A percentile compares a stretch with the other conserved stretches of the same genome.
phyloP scores from a whole-genome alignment of 2,888 invertebrate species.

The Apodemia duryi region DNA sequence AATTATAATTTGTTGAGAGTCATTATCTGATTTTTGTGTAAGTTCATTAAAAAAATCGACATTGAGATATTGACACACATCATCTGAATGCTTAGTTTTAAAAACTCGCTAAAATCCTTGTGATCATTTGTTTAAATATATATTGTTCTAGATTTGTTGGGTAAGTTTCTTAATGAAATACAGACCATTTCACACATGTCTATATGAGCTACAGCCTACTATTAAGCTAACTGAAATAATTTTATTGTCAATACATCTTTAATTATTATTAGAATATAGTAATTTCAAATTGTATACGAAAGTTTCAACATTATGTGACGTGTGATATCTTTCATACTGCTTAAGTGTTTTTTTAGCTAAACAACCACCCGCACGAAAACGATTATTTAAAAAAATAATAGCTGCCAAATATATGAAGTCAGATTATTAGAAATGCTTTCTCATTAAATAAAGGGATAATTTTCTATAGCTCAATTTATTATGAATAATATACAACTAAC shows the following conservation, averaged over 20 bases:
- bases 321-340: neutral
- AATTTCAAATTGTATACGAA: no score
- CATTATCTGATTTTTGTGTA: neutral
- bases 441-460: conserved; percentile 3
- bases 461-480: conserved; percentile 10
- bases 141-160: neutral
- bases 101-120: no score
- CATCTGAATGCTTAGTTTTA: no score
- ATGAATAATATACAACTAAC: conserved; percentile 8
- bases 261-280: neutral
- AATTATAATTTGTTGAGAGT: neutral
- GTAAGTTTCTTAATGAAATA: neutral
- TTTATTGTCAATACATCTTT: neutral
- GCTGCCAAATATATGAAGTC: conserved; percentile 11
- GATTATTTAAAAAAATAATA: neutral
- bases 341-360: neutral
- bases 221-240: neutral
- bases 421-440: neutral
- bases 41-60: neutral
- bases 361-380: neutral
- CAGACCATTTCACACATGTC: neutral
- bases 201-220: neutral
- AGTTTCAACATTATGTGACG: neutral
- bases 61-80: no score
- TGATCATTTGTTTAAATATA: no score